Evolutionary conservation across 2,888 invertebrate species (phyloP).

Genomic region (Microchrysa polita): DNA sequence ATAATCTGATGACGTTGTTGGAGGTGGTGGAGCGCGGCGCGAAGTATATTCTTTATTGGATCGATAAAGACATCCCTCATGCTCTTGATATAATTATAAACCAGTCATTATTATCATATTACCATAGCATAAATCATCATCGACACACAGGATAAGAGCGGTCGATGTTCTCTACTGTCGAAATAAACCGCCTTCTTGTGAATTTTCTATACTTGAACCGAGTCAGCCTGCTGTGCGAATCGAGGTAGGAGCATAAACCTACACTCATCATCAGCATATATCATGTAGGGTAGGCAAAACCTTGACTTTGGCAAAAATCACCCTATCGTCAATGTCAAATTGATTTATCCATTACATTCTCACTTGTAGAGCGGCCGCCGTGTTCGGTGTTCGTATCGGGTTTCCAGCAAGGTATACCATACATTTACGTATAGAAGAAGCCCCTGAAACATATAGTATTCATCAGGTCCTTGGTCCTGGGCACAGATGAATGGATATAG

Average conservation of each 20-base stretch:
- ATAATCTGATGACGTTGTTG: not conserved
- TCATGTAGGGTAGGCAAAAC: no score
- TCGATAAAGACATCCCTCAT: conserved; percentile 37
- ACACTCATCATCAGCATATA: no score
- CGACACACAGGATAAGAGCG: conserved; percentile 18
- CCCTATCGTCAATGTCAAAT: conserved; percentile 44
- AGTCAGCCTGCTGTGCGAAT: not conserved
- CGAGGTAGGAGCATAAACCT: not conserved
- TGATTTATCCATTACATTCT: conserved; percentile 50
- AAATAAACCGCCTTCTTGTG: not conserved
- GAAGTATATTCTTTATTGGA: not conserved
- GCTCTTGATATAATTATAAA: conserved; percentile 43
- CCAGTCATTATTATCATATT: conserved; percentile 47
- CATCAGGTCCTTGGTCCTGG: not conserved
- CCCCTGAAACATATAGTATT: no score
- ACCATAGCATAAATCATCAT: conserved; percentile 47
- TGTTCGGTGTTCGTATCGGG: not conserved
- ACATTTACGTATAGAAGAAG: no score
- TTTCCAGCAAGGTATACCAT: not conserved
- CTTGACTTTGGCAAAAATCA: conserved; percentile 15
- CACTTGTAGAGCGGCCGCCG: conserved; percentile 35
- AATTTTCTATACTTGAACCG: not conserved
- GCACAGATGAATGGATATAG: not conserved
- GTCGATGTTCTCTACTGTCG: not conserved
- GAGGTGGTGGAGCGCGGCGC: no score